These are phyloP conservation scores for Mormoops blainvillei DNA, from an alignment of 2,113 vertebrate species.

Conservation along the genomic window DNA sequence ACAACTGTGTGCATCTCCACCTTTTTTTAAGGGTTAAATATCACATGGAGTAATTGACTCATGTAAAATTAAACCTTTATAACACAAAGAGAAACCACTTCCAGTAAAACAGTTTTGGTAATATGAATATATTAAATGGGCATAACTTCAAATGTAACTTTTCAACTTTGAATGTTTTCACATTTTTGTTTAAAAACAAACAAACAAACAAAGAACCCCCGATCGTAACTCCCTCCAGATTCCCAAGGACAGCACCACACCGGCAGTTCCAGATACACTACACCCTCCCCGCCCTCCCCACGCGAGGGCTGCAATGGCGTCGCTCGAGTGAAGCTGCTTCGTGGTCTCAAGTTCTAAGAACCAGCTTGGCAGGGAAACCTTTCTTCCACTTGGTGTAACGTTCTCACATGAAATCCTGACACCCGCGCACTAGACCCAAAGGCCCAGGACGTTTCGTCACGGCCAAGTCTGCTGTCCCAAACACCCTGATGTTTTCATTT, in stretches of 20 bases:
- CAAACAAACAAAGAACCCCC: slow-evolving; percentile 52
- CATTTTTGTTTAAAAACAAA: slow-evolving; percentile 61
- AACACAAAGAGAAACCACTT: slow-evolving; percentile 77
- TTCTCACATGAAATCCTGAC: slow-evolving; percentile 18
- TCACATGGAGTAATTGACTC: slow-evolving; percentile 76
- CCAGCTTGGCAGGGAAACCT: slow-evolving; percentile 61
- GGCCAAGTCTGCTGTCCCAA: slow-evolving; percentile 42
- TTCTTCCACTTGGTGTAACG: slow-evolving; percentile 41
- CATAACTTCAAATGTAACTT: slow-evolving; percentile 78
- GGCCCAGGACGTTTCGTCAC: background rate
- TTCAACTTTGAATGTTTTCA: slow-evolving; percentile 77
- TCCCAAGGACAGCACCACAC: slow-evolving; percentile 8
- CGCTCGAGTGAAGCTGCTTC: slow-evolving; percentile 57
- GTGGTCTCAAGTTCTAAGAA: slow-evolving; percentile 33
- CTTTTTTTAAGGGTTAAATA: slow-evolving; percentile 48
- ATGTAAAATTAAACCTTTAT: slow-evolving; percentile 74
- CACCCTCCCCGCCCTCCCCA: background rate
- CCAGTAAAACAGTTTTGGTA: slow-evolving; percentile 75
- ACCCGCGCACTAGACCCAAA: slow-evolving; percentile 38
- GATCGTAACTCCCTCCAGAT: slow-evolving; percentile 55
- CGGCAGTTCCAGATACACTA: slow-evolving; percentile 25
- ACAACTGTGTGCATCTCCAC: slow-evolving; percentile 79
- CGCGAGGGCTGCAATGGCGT: background rate
- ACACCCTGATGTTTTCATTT: background rate
- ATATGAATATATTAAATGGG: slow-evolving; percentile 74